phyloP scores from a whole-genome alignment of 2,113 vertebrate genomes.

The Eonycteris spelaea region DNA sequence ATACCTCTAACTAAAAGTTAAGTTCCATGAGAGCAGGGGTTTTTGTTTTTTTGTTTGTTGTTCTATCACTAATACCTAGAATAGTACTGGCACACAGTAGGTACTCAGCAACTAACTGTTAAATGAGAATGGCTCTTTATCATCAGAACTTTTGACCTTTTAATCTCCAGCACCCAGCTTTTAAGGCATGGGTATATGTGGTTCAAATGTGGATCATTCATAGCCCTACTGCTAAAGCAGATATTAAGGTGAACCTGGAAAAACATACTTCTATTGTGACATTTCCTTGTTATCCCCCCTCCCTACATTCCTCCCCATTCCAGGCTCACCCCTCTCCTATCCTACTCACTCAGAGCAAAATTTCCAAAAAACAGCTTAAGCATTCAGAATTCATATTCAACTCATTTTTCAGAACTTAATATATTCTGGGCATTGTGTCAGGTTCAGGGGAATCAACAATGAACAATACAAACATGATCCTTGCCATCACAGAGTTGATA shows the following conservation, averaged over 20 bases:
- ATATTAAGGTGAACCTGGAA: neutral
- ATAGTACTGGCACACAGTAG: neutral
- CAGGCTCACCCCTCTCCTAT: neutral
- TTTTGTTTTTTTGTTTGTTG: slow-evolving; percentile 18
- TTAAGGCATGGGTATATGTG: slow-evolving; percentile 13
- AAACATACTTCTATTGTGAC: neutral
- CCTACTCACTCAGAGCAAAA: slow-evolving; percentile 15
- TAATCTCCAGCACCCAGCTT: neutral
- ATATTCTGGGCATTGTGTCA: slow-evolving; percentile 14
- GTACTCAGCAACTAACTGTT: neutral
- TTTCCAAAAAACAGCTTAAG: neutral
- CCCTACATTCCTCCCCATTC: neutral
- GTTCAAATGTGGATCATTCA: slow-evolving; percentile 40
- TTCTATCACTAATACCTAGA: neutral
- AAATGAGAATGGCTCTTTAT: neutral
- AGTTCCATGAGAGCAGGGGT: neutral
- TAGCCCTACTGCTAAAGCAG: slow-evolving; percentile 12
- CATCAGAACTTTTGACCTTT: slow-evolving; percentile 1
- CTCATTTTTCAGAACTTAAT: slow-evolving; percentile 42
- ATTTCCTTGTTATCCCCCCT: neutral
- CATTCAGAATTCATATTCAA: slow-evolving; percentile 21
- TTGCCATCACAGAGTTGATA: slow-evolving; percentile 19
- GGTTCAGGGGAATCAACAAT: neutral
- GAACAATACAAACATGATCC: slow-evolving; percentile 23
- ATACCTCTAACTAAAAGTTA: slow-evolving; percentile 27